Conservation (phyloP, 2,888 invertebrate genomes). For the Leucozona laternaria region DNA sequence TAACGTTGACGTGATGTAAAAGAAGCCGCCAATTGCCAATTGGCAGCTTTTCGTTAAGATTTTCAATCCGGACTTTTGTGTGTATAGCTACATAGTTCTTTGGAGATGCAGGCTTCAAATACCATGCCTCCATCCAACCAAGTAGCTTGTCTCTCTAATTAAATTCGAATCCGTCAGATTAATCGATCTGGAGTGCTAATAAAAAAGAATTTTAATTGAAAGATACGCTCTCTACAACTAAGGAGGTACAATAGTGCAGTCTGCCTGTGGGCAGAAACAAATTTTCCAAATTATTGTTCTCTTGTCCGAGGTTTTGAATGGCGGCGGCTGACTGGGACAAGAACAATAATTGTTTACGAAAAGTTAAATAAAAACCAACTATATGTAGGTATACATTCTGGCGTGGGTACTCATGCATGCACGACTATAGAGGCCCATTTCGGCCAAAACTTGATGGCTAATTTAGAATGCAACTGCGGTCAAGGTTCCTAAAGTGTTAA, state of each 20-base stretch:
- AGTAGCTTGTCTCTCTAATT: slow-evolving; percentile 72
- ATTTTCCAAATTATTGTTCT: slow-evolving; percentile 62
- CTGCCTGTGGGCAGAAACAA: slow-evolving; percentile 43
- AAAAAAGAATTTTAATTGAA: slow-evolving; percentile 71
- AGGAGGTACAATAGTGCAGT: background rate
- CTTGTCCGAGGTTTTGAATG: slow-evolving; percentile 32
- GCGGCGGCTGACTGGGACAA: too few relatives aligned
- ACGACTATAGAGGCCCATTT: slow-evolving; percentile 12
- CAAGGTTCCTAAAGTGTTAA: slow-evolving; percentile 57
- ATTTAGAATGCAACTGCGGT: slow-evolving; percentile 44
- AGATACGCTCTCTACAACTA: slow-evolving; percentile 44
- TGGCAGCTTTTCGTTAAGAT: slow-evolving; percentile 53
- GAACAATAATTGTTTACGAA: slow-evolving; percentile 30
- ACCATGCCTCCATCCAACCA: slow-evolving; percentile 43
- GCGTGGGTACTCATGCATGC: slow-evolving; percentile 59
- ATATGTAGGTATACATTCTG: slow-evolving; percentile 2
- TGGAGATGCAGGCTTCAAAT: slow-evolving; percentile 39
- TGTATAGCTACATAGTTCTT: too few relatives aligned
- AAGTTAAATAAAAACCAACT: background rate
- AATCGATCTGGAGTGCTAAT: slow-evolving; percentile 66
- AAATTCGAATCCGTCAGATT: slow-evolving; percentile 69
- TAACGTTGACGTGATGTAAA: slow-evolving; percentile 50
- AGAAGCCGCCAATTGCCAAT: slow-evolving; percentile 68
- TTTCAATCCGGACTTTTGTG: slow-evolving; percentile 22
- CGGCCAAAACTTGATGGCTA: slow-evolving; percentile 36